These are phyloP conservation scores for Melangyna quadrimaculata DNA, from an alignment of 2,888 invertebrate genomes.

Conservation along the genomic window DNA sequence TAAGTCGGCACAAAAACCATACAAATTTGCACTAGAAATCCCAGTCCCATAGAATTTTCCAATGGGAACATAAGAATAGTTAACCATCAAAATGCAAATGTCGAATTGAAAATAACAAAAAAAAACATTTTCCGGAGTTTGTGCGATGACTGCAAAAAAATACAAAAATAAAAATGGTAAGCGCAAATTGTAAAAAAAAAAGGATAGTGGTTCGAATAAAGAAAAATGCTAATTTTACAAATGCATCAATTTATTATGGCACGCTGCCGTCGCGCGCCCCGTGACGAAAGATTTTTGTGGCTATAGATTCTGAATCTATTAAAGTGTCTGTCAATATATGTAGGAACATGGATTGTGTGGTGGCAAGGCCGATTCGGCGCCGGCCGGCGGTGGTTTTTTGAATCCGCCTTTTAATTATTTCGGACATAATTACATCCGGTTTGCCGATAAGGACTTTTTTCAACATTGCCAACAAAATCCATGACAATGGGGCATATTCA, in stretches of 20 bases:
- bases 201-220: slow-evolving; percentile 38
- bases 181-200: slow-evolving; percentile 62
- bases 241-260: slow-evolving; percentile 70
- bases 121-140: slow-evolving; percentile 42
- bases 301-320: slow-evolving; percentile 25
- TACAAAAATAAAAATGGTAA: slow-evolving; percentile 44
- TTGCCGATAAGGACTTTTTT: too few species aligned
- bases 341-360: slow-evolving; percentile 52
- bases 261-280: background rate
- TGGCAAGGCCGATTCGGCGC: slow-evolving; percentile 8
- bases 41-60: slow-evolving; percentile 1
- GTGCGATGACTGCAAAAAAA: slow-evolving; percentile 12
- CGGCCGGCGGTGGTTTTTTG: background rate
- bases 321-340: slow-evolving; percentile 56
- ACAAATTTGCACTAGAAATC: slow-evolving; percentile 20
- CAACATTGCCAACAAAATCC: too few species aligned
- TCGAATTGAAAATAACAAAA: slow-evolving; percentile 29
- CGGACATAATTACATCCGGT: slow-evolving; percentile 56
- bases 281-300: slow-evolving; percentile 50
- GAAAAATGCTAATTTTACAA: slow-evolving; percentile 71
- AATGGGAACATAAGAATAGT: slow-evolving; percentile 21
- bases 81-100: slow-evolving; percentile 71
- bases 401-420: slow-evolving; percentile 41
- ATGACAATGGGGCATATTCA: too few species aligned
- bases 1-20: slow-evolving; percentile 39